phyloP scores from a whole-genome alignment of 2,797 vertebrate species.

The Huso huso region DNA sequence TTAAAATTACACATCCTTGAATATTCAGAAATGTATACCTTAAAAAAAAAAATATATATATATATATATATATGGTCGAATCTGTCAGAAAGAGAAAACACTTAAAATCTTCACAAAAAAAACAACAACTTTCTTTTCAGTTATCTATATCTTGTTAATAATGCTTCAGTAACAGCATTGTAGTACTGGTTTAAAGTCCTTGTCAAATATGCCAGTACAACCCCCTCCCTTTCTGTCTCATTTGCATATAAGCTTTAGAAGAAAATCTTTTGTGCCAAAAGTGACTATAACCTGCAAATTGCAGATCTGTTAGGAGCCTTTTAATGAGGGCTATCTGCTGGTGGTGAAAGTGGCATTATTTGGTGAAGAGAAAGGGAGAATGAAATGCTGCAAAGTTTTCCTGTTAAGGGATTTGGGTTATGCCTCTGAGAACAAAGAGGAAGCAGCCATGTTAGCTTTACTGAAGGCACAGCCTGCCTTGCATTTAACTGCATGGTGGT shows the following conservation, averaged over 20 bases:
- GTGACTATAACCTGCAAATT: slow-evolving; percentile 41
- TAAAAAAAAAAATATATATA: too few relatives aligned
- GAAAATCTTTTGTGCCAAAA: slow-evolving; percentile 62
- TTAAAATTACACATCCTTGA: too few relatives aligned
- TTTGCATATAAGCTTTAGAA: slow-evolving; percentile 84
- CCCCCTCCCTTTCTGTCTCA: slow-evolving; percentile 51
- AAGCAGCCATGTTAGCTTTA: slow-evolving; percentile 90
- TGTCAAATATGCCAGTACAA: slow-evolving; percentile 59
- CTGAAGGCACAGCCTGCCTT: slow-evolving; percentile 76
- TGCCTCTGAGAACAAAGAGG: slow-evolving; percentile 90
- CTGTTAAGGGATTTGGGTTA: slow-evolving; percentile 76
- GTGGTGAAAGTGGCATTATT: slow-evolving; percentile 38
- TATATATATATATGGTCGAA: too few relatives aligned
- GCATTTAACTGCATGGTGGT: slow-evolving; percentile 77
- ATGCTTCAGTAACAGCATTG: slow-evolving; percentile 38
- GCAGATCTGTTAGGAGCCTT: slow-evolving; percentile 37
- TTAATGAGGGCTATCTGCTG: slow-evolving; percentile 39
- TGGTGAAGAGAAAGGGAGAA: slow-evolving; percentile 37
- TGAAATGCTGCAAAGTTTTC: slow-evolving; percentile 71
- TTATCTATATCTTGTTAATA: slow-evolving; percentile 28
- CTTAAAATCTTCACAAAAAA: too few relatives aligned
- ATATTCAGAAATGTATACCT: too few relatives aligned
- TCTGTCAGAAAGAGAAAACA: too few relatives aligned
- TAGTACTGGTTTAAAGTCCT: slow-evolving; percentile 59
- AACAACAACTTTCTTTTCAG: too few relatives aligned